phyloP scores from a whole-genome alignment of 1,140 invertebrate species.

The Teleopsis dalmanni region DNA sequence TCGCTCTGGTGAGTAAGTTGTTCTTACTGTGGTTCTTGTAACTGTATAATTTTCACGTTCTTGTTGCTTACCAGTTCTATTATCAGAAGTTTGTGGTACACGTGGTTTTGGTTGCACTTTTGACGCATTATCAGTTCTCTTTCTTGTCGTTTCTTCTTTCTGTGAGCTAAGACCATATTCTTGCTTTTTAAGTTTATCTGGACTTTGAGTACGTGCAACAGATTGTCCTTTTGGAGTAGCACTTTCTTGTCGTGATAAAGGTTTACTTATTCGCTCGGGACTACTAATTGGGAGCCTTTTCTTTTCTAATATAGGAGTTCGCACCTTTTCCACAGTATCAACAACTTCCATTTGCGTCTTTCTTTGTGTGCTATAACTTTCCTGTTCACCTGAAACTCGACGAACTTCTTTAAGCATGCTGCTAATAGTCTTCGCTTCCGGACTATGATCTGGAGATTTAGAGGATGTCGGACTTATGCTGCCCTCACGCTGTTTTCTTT shows the following conservation, averaged over 20 bases:
- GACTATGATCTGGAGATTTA: constrained; percentile 13
- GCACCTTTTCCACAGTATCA: no score
- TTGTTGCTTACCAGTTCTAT: constrained; percentile 1
- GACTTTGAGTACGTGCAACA: not conserved
- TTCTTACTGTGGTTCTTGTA: constrained; percentile 11
- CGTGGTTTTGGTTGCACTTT: not conserved
- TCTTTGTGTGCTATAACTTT: no score
- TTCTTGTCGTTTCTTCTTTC: not conserved
- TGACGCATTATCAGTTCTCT: constrained; percentile 6
- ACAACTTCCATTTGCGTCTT: no score
- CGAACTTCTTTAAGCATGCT: constrained; percentile 18
- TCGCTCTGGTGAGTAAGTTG: constrained; percentile 12
- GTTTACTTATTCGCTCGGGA: no score
- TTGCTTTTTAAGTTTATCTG: not conserved
- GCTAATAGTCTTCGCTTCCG: constrained; percentile 14
- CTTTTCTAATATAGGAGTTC: no score
- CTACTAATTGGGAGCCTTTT: no score
- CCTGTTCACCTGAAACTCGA: constrained; percentile 1
- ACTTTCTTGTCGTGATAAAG: no score
- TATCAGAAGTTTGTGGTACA: no score
- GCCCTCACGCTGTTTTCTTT: not conserved
- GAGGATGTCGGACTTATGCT: constrained; percentile 1
- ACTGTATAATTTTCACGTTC: not conserved
- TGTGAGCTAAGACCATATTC: constrained; percentile 23
- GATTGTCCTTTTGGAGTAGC: not conserved